These are phyloP conservation scores for Dromaius novaehollandiae DNA, from an alignment of 2,113 vertebrate genomes.

Conservation along the genomic window DNA sequence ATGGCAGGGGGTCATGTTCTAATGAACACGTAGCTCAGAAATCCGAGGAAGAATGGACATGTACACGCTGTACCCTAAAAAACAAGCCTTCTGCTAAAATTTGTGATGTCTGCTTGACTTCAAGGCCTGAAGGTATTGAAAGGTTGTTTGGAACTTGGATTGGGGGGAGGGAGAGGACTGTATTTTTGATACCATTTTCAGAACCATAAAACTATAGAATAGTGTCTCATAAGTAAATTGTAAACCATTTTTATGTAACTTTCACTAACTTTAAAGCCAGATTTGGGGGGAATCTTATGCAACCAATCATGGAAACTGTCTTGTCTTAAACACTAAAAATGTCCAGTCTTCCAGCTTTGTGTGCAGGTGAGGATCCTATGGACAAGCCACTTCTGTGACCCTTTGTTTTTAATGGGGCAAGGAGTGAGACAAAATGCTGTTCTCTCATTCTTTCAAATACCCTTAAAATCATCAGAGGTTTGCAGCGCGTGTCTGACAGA, in stretches of 20 bases:
- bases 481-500: background rate
- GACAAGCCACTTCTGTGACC: background rate
- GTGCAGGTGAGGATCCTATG: background rate
- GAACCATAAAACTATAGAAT: background rate
- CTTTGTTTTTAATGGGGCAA: background rate
- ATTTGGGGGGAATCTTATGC: background rate
- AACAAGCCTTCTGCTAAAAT: constrained; percentile 80
- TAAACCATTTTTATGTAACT: background rate
- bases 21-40: constrained; percentile 75
- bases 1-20: constrained; percentile 32
- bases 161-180: background rate
- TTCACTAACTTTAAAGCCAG: background rate
- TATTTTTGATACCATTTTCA: background rate
- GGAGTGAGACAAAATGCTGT: background rate
- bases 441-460: background rate
- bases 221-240: background rate
- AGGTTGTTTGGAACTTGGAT: background rate
- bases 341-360: background rate
- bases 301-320: background rate
- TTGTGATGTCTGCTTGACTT: constrained; percentile 89
- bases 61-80: constrained; percentile 86
- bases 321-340: background rate
- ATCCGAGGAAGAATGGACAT: constrained; percentile 89
- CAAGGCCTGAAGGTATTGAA: constrained; percentile 83
- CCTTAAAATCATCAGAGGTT: background rate